A percentile compares a stretch with the other conserved stretches of the same genome.
phyloP scores from a whole-genome alignment of 2,888 invertebrate species.

The Sialis fuliginosa region DNA sequence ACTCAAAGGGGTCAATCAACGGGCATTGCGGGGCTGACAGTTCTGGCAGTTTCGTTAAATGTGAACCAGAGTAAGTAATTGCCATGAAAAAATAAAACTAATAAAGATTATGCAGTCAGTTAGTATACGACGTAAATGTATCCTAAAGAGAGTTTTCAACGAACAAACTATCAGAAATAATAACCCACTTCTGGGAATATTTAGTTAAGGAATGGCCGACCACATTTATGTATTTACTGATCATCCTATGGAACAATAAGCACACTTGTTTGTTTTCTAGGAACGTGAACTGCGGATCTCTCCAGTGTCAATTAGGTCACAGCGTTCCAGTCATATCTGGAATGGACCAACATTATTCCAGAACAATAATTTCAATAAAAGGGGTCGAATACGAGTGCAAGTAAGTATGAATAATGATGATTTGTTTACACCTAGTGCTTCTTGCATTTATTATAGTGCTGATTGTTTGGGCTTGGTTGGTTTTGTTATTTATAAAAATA shows the following conservation, averaged over 20 bases:
- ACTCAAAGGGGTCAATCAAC: slow-evolving; percentile 84
- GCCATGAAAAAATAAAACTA: neutral
- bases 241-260: slow-evolving; percentile 7
- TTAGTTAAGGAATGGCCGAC: neutral
- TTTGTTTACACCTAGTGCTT: too few relatives aligned
- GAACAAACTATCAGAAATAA: neutral
- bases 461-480: too few relatives aligned
- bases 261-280: slow-evolving; percentile 26
- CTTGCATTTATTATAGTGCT: too few relatives aligned
- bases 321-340: slow-evolving; percentile 63
- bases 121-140: neutral
- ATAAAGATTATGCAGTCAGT: neutral
- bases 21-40: slow-evolving; percentile 87
- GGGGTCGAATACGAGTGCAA: slow-evolving; percentile 91
- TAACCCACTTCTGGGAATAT: too few relatives aligned
- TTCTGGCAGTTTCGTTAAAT: slow-evolving; percentile 63
- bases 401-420: slow-evolving; percentile 37
- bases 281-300: slow-evolving; percentile 82
- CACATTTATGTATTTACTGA: neutral
- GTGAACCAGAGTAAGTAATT: slow-evolving; percentile 60
- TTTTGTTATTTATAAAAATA: too few relatives aligned
- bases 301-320: slow-evolving; percentile 85
- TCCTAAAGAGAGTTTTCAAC: neutral
- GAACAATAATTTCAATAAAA: slow-evolving; percentile 78
- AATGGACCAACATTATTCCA: slow-evolving; percentile 67